Conservation (phyloP, 1,140 invertebrate genomes). For the Teleogryllus occipitalis region DNA sequence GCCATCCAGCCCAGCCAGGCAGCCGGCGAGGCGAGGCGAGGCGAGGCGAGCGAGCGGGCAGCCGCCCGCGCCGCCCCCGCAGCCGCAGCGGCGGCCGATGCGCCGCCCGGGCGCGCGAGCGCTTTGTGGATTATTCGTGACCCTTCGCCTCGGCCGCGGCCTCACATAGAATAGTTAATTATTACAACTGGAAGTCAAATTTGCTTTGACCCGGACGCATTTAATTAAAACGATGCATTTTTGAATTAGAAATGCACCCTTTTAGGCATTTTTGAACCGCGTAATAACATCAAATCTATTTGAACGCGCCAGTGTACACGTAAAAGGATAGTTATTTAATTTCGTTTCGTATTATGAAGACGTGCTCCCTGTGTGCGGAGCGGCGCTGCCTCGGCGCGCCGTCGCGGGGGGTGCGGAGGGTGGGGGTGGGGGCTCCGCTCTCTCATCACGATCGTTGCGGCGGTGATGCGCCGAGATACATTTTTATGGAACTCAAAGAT, state of each 20-base stretch:
- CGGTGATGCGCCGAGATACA: background rate
- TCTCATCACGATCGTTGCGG: too few species aligned
- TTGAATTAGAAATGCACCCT: background rate
- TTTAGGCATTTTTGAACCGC: background rate
- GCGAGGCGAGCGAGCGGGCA: too few species aligned
- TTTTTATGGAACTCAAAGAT: constrained; percentile 1
- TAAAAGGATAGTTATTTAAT: background rate
- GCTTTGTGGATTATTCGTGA: background rate
- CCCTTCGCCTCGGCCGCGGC: background rate
- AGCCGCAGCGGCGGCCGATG: too few species aligned
- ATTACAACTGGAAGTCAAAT: background rate
- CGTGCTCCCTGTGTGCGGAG: too few species aligned
- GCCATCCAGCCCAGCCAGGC: too few species aligned
- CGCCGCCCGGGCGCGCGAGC: too few species aligned
- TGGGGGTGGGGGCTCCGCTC: too few species aligned
- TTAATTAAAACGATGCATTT: constrained; percentile 1
- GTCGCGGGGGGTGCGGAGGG: too few species aligned
- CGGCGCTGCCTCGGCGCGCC: too few species aligned
- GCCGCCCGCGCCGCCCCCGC: too few species aligned
- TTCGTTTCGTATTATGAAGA: background rate
- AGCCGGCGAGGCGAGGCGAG: too few species aligned
- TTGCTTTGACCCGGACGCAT: background rate
- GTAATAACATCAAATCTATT: background rate
- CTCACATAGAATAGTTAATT: background rate
- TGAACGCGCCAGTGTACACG: background rate